Conservation (phyloP, 1,140 invertebrate genomes). For the Drosophila tani region DNA sequence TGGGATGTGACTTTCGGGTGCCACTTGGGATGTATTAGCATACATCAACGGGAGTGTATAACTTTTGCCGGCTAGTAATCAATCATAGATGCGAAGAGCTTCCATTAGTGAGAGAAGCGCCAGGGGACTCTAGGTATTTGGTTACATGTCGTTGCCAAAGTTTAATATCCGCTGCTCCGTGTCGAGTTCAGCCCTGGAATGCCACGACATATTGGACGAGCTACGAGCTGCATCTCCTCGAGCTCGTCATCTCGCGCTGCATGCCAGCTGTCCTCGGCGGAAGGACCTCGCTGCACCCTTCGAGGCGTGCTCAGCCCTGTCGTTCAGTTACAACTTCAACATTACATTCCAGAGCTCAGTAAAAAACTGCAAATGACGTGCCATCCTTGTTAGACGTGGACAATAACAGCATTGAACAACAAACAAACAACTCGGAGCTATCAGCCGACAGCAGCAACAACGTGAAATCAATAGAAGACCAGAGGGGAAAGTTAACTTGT, state of each 20-base stretch:
- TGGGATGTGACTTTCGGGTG: conserved; percentile 12
- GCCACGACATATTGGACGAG: conserved; percentile 13
- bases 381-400: conserved; percentile 49
- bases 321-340: conserved; percentile 35
- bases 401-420: conserved; percentile 48
- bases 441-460: conserved; percentile 6
- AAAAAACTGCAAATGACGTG: conserved; percentile 59
- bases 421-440: conserved; percentile 15
- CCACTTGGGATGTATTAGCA: conserved; percentile 11
- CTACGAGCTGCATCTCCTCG: conserved; percentile 6
- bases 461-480: conserved; percentile 35
- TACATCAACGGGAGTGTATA: conserved; percentile 9
- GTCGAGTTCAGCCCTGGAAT: conserved; percentile 10
- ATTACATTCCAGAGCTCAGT: conserved; percentile 2
- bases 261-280: conserved; percentile 9
- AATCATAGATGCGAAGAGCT: conserved; percentile 20
- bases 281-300: conserved; percentile 4
- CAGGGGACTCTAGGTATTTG: conserved; percentile 8
- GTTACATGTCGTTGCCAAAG: conserved; percentile 11
- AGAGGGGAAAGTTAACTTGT: background rate
- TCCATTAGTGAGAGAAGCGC: conserved; percentile 8
- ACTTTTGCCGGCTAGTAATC: conserved; percentile 17
- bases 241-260: conserved; percentile 1
- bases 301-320: conserved; percentile 12
- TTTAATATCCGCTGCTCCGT: conserved; percentile 18